Evolutionary conservation across 2,113 vertebrate genomes (phyloP).

Genomic region (Columba livia): DNA sequence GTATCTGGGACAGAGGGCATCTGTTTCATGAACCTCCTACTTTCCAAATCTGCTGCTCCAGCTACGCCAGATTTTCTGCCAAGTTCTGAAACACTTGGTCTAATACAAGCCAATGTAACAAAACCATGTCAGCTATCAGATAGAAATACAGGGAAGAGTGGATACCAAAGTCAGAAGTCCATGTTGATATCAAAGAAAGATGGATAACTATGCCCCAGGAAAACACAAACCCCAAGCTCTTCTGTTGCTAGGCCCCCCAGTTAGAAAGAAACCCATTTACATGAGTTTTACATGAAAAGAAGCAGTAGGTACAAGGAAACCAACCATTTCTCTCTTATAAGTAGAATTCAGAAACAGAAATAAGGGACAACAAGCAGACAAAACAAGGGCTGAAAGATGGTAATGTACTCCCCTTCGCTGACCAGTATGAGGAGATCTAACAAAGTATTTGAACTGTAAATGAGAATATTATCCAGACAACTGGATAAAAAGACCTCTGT

Average conservation of each 20-base stretch:
- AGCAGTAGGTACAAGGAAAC: not conserved
- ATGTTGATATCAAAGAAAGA: not conserved
- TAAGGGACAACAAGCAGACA: not conserved
- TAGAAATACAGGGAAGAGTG: not conserved
- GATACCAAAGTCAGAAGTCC: not conserved
- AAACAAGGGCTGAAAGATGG: not conserved
- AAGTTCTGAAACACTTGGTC: not conserved
- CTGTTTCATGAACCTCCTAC: not conserved
- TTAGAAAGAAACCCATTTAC: not conserved
- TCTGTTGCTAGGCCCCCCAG: not conserved
- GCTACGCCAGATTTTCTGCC: not conserved
- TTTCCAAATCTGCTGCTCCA: not conserved
- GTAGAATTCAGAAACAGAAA: not conserved
- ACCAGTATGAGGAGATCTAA: not conserved
- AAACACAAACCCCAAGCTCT: not conserved
- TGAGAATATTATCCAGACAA: not conserved
- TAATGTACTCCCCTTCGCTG: not conserved
- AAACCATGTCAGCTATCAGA: not conserved
- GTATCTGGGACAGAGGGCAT: not conserved
- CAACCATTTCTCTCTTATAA: not conserved
- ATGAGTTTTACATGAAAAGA: not conserved
- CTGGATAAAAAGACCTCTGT: not conserved
- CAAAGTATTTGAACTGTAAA: not conserved
- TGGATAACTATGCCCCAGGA: fast-evolving
- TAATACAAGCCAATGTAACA: not conserved